These are phyloP conservation scores for Dromococcyx pavoninus DNA, from an alignment of 2,797 vertebrate species.

Conservation along the genomic window DNA sequence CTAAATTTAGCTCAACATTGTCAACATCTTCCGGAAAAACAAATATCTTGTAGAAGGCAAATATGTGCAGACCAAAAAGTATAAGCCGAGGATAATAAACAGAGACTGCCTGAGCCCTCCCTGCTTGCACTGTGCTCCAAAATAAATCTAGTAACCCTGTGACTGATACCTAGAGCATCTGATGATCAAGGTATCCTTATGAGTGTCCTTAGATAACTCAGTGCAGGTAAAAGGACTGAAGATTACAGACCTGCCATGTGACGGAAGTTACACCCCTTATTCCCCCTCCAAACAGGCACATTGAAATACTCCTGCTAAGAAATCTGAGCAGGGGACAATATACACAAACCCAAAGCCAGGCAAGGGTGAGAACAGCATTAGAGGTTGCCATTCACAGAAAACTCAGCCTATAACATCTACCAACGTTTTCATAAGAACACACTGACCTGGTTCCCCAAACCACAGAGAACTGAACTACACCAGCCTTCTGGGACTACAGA, in stretches of 20 bases:
- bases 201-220: neutral
- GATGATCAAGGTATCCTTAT: neutral
- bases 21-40: neutral
- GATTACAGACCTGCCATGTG: neutral
- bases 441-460: neutral
- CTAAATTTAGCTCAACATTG: neutral
- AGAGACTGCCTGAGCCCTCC: neutral
- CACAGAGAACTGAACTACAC: neutral
- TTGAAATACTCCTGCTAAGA: neutral
- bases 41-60: neutral
- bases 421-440: neutral
- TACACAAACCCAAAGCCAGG: neutral
- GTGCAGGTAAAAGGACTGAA: neutral
- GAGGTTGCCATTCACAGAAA: neutral
- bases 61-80: neutral
- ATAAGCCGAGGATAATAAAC: neutral
- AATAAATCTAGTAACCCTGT: neutral
- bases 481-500: neutral
- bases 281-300: neutral
- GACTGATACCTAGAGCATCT: neutral
- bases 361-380: neutral
- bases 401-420: neutral
- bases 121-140: neutral
- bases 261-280: neutral
- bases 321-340: neutral